Evolutionary conservation across 2,888 invertebrate genomes (phyloP), one percentile per base, ranked within the genome.

Genomic region (Lepidonotus clava): DNA sequence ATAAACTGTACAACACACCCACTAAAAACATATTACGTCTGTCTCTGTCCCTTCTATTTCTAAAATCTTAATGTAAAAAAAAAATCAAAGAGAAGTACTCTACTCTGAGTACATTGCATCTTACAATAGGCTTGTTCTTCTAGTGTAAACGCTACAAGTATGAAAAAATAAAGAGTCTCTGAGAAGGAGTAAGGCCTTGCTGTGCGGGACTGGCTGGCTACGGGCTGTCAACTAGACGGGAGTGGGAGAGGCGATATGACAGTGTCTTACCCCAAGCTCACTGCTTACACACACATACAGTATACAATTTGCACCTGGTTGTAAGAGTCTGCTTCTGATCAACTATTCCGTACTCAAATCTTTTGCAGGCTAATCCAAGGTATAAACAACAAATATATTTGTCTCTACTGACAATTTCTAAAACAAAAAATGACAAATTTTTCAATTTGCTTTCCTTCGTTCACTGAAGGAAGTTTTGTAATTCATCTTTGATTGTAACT

Each of bases 281-380:
- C 71, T 34, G 71, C 8, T 38, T 36, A n/a, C 38, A 36, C 36
- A 36, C 71, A 36, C 24, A 36, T 5, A 36, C 36, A 71, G 71
- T 71, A 21, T 38, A 36, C 14, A 36, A 38, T 71, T 34, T 21
- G 46, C 8, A 38, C 34, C 34, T 38, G 38, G 36, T 38, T 34
- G 21, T 71, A 5, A 34, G 38, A 71, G 71, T 71, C 38, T 71
- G 71, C 38, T 71, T 36, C 71, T 34, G 36, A 36, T 36, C 8
- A 34, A 36, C 71, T 71, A 71, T 38, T 36, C 38, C 71, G 38
- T 34, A 21, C 21, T 71, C 38, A 11, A 21, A 18, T 71, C 14
- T 71, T 71, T 71, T 71, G 71, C 71, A 71, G 71, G 71, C 71
- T 71, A 71, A 71, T 71, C 71, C 71, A 71, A 71, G 34, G 71